Conservation (phyloP, 2,797 vertebrate genomes). For the Acipenser ruthenus region DNA sequence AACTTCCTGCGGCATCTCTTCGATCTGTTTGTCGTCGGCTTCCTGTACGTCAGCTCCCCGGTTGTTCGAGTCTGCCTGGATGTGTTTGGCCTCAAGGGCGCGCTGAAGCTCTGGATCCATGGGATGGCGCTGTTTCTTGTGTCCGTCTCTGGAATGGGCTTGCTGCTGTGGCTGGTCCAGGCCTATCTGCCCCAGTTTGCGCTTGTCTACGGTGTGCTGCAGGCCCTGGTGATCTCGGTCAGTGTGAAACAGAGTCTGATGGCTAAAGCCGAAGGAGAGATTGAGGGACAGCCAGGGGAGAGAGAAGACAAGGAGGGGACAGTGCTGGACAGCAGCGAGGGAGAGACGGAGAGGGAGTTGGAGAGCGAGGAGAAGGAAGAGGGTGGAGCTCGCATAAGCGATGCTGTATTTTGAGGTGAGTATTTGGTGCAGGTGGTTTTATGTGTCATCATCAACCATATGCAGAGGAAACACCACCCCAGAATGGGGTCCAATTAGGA, state of each 20-base stretch:
- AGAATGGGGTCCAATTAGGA: no score
- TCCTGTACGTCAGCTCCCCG: slow-evolving; percentile 70
- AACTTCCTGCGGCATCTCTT: slow-evolving; percentile 80
- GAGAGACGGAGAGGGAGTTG: no score
- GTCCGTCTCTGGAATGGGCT: slow-evolving; percentile 71
- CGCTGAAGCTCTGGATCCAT: slow-evolving; percentile 76
- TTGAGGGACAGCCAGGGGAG: no score
- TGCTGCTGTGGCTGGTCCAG: slow-evolving; percentile 74
- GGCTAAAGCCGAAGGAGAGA: no score
- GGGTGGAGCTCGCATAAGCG: no score
- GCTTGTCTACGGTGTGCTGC: slow-evolving; percentile 74
- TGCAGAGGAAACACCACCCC: no score
- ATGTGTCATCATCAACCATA: no score
- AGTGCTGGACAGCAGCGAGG: no score
- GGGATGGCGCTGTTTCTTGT: slow-evolving; percentile 80
- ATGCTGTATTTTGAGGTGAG: no score
- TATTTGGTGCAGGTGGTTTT: no score
- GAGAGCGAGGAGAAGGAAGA: no score
- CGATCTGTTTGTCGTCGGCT: slow-evolving; percentile 70
- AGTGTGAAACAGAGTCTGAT: slow-evolving; percentile 63
- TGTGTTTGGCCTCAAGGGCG: slow-evolving; percentile 69
- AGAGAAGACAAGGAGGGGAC: no score
- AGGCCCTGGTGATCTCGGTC: slow-evolving; percentile 75
- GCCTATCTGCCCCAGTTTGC: slow-evolving; percentile 77
- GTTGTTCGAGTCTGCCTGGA: slow-evolving; percentile 68